Base-by-base conservation (phyloP, 35 echinoderm and acorn worm species). In the Hemicentrotus pulcherrimus region DNA sequence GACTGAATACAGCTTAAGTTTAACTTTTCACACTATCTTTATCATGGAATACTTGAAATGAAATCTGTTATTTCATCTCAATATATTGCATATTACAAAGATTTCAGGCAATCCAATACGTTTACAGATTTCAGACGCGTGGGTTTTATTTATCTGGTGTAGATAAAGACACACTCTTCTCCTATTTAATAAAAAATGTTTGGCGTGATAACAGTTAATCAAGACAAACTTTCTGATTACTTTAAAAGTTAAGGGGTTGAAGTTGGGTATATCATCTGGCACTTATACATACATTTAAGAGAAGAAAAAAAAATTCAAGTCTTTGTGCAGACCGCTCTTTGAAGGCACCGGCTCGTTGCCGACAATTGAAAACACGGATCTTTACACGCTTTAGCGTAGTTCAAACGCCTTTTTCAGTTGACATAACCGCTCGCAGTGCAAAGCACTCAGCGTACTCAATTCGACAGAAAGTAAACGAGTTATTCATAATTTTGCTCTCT, bases 391-490 rank as follows among this genome's bases (percentile, higher is more conserved):
- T 41, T 47, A 11, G 19, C 46, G 46, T 47, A 90, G 88, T 90
- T 90, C 46, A 58, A 93, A 47, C 91, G 91, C 30, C 91, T 47
- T 31, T 47, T 58, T 93, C 91, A 93, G 48, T 93, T 93, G 45
- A 93, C 91, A 50, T 58, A 93, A 58, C 91, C 32, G 91, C 46
- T 93, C 31, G 46, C 88, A 90, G 45, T 93, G 91, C 46, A 93
- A 93, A 93, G 91, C 48, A 58, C 48, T 93, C 91, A 58, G 91
- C n/a, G 30, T 47, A 46, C 91, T 93, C 45, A 50, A 93, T 47
- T 55, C 91, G 91, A 46, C 91, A 93, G 46, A 93, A 93, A 46
- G 91, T 93, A 93, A 93, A 93, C 91, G 91, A 58, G 91, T 90
- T 90, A 90, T 90, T 90, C 88, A 90, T 90, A 90, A 90, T 90